Conservation (phyloP, 2,888 invertebrate species). For the Athetis lepigone region DNA sequence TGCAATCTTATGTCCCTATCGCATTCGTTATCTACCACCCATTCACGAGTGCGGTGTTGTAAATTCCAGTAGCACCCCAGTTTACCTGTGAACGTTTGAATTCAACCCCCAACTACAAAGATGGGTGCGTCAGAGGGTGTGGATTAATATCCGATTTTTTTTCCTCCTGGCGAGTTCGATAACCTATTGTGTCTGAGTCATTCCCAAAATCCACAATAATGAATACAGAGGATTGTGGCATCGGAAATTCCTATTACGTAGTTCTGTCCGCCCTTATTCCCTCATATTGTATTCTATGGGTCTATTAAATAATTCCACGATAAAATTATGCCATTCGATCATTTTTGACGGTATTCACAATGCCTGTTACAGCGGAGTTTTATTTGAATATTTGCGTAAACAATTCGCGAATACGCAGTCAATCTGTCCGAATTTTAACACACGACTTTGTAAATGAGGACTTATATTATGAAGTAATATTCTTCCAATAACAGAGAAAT, state of each 20-base stretch:
- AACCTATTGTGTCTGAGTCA: constrained; percentile 68
- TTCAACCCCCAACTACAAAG: constrained; percentile 56
- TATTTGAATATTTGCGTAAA: constrained; percentile 34
- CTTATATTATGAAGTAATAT: neutral
- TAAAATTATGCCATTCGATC: constrained; percentile 22
- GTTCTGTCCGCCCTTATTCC: constrained; percentile 40
- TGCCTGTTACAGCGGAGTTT: constrained; percentile 3
- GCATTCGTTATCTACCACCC: constrained; percentile 30
- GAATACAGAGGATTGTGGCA: constrained; percentile 48
- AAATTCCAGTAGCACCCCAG: constrained; percentile 54
- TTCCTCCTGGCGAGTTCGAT: constrained; percentile 65
- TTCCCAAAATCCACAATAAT: constrained; percentile 69
- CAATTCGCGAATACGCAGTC: constrained; percentile 5
- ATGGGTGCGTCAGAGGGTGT: constrained; percentile 61
- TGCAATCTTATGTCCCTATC: constrained; percentile 27
- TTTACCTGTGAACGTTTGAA: constrained; percentile 60
- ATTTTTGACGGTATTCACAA: constrained; percentile 10
- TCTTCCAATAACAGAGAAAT: neutral
- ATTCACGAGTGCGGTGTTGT: constrained; percentile 44
- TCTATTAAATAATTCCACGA: constrained; percentile 40
- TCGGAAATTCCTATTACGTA: constrained; percentile 61
- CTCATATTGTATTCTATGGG: constrained; percentile 24
- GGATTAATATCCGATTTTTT: constrained; percentile 58
- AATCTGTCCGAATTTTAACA: neutral
- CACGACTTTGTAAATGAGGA: neutral